Conservation (phyloP, 2,113 vertebrate genomes). For the Struthidea cinerea region DNA sequence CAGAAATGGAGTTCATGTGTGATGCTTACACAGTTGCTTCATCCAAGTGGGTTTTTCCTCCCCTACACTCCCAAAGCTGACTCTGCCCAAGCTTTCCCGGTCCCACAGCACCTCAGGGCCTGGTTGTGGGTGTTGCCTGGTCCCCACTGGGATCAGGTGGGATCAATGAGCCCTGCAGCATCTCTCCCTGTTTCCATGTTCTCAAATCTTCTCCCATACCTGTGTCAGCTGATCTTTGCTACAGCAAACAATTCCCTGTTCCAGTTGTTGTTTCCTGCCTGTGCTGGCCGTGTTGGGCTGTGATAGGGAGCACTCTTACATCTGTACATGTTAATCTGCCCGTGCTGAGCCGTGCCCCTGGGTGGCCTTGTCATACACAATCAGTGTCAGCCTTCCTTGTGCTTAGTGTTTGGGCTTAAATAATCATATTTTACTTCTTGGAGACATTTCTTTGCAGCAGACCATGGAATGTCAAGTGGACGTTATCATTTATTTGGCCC, state of each 20-base stretch:
- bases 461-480: background rate
- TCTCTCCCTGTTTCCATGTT: background rate
- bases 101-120: background rate
- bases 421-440: slow-evolving; percentile 9
- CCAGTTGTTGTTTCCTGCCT: background rate
- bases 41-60: background rate
- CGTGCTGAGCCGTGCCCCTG: slow-evolving; percentile 47
- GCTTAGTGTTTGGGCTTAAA: slow-evolving; percentile 23
- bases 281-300: background rate
- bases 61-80: accelerated
- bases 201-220: background rate
- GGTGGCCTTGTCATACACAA: slow-evolving; percentile 59
- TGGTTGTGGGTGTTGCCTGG: background rate
- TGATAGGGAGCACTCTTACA: slow-evolving; percentile 11
- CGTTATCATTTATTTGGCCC: background rate
- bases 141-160: background rate
- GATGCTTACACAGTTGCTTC: background rate
- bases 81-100: background rate
- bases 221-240: background rate
- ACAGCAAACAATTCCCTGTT: background rate
- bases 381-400: slow-evolving; percentile 30
- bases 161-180: background rate
- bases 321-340: slow-evolving; percentile 52
- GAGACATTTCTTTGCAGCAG: background rate
- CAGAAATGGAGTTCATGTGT: background rate